These are phyloP conservation scores for Synergus laeviventris DNA, from an alignment of 2,888 invertebrate species.

Conservation along the genomic window DNA sequence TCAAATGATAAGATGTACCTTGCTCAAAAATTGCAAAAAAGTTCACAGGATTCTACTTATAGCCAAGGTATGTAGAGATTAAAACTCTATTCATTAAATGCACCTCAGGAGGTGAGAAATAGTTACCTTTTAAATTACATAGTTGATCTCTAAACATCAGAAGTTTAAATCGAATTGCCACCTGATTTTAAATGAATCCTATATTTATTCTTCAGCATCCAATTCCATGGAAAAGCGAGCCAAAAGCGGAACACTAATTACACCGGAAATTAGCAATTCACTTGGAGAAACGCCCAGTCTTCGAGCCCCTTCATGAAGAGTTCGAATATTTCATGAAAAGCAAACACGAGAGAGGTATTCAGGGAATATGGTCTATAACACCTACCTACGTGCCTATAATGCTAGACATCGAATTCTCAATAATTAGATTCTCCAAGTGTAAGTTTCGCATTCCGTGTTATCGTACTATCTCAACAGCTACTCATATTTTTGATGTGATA, in stretches of 20 bases:
- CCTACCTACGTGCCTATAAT: neutral
- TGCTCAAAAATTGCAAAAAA: too few relatives aligned
- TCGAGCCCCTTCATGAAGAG: neutral
- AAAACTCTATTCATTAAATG: neutral
- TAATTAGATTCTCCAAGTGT: neutral
- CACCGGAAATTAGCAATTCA: neutral
- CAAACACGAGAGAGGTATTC: conserved; percentile 7
- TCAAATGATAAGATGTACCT: too few relatives aligned
- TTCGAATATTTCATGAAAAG: conserved; percentile 5
- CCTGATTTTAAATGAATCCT: neutral
- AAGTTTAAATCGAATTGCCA: neutral
- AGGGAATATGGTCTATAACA: neutral
- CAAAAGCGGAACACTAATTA: conserved; percentile 7
- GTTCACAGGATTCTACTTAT: too few relatives aligned
- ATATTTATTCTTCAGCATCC: neutral
- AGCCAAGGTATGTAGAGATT: neutral
- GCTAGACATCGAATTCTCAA: neutral
- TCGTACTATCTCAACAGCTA: too few relatives aligned
- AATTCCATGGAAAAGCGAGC: neutral
- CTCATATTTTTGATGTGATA: too few relatives aligned
- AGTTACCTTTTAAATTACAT: neutral
- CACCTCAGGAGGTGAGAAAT: neutral
- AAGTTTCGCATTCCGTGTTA: neutral
- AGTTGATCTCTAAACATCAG: neutral
- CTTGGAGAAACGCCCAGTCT: neutral